phyloP scores from a whole-genome alignment of 2,888 invertebrate species.

The Rhodophaea formosa region DNA sequence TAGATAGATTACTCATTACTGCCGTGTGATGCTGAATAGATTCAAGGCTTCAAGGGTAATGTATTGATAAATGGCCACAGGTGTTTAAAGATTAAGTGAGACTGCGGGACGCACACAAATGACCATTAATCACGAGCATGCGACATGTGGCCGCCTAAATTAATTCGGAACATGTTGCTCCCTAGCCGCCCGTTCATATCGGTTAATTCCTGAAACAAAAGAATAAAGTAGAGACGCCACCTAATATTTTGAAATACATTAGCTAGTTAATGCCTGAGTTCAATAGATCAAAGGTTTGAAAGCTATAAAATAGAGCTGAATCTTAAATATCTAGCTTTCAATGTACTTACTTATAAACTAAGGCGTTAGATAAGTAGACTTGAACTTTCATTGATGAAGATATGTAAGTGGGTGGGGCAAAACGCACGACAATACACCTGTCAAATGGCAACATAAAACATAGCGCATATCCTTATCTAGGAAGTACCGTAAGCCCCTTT shows the following conservation, averaged over 20 bases:
- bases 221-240: not conserved
- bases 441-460: slow-evolving; percentile 32
- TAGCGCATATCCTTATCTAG: slow-evolving; percentile 46
- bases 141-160: slow-evolving; percentile 1
- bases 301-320: too few relatives aligned
- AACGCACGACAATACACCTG: not conserved
- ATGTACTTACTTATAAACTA: too few relatives aligned
- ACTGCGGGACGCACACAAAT: not conserved
- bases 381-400: not conserved
- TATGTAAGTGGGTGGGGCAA: not conserved
- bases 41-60: slow-evolving; percentile 19
- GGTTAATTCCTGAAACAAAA: not conserved
- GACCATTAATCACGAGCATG: slow-evolving; percentile 10
- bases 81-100: slow-evolving; percentile 15
- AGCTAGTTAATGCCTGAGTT: too few relatives aligned
- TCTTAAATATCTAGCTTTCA: too few relatives aligned
- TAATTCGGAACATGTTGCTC: slow-evolving; percentile 7
- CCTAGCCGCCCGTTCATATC: slow-evolving; percentile 2
- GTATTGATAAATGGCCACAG: slow-evolving; percentile 19
- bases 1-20: not conserved
- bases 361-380: too few relatives aligned
- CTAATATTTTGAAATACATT: not conserved
- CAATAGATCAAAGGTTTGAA: too few relatives aligned
- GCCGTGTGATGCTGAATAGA: not conserved
- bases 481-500: slow-evolving; percentile 67